Base-by-base conservation (phyloP, 2,113 vertebrate genomes). In the Morphnarchus princeps region DNA sequence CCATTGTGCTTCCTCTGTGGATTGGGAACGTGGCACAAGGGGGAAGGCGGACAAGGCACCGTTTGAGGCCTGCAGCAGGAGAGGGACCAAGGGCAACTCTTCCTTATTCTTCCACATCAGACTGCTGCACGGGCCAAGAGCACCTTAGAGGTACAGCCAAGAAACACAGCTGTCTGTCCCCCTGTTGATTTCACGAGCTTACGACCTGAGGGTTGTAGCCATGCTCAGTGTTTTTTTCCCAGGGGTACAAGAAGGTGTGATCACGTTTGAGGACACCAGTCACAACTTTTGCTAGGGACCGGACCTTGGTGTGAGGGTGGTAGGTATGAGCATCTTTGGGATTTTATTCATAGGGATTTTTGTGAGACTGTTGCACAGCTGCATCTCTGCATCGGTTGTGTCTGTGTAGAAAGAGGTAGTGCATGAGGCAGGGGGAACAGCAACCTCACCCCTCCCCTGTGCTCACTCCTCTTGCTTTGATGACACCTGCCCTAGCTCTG, bases 351-450 rank as follows among this genome's bases (percentile, higher is more conserved):
- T 7, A 52, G 28, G 28, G 38, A 28, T 47, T 71, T 80, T 71
- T 71, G 40, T 1, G 3, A 71, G 38, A 34, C n/a, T 29, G 40
- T 63, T 29, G 40, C 74, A 24, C 28, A 28, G 28, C 76, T 70
- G 57, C 28, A 40, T 20, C 6, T 20, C 6, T 0, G 28, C 34
- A 28, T 18, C 3, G 1, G 57, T 31, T n/a, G 34, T 17, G 34
- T 38, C 49, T 66, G 31, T 28, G 40, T 20, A 25, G n/a, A 31
- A 49, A 29, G n/a, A 40, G 28, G 34, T 5, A 6, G 50, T 24
- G 24, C 11, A 2, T 4, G 34, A 10, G 20, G 63, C 3, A 0
- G 10, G 5, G 20, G 45, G 20, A 20, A 11, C 29, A 20, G 36
- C 22, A 40, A 13, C 47, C 11, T 32, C 40, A 47, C 28, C 43